phyloP scores from a whole-genome alignment of 2,113 vertebrate species.

The Planiliza haematocheilus region DNA sequence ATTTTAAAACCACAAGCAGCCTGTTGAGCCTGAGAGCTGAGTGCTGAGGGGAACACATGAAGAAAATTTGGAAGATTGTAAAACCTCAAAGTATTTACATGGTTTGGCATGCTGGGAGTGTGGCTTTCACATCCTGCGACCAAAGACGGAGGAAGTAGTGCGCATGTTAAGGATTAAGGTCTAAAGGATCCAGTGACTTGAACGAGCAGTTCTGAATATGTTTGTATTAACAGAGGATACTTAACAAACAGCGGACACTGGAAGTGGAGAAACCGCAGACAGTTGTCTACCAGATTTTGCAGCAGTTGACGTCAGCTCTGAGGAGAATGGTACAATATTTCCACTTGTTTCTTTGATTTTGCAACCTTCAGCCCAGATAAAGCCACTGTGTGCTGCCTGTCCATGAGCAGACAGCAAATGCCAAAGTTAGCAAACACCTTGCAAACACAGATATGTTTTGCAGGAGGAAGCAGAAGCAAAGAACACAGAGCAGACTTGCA shows the following conservation, averaged over 20 bases:
- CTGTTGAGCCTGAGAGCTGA: neutral
- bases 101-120: constrained; percentile 4
- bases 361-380: neutral
- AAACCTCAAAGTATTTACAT: constrained; percentile 19
- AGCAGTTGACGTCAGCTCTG: neutral
- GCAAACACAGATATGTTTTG: too few relatives aligned
- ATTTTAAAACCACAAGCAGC: constrained; percentile 12
- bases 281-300: neutral
- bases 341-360: neutral
- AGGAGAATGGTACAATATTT: neutral
- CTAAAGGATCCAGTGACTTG: neutral
- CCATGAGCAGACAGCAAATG: neutral
- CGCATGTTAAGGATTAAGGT: neutral
- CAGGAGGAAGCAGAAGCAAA: too few relatives aligned
- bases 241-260: neutral
- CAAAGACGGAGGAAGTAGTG: neutral
- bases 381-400: neutral
- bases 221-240: neutral
- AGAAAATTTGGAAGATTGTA: constrained; percentile 16
- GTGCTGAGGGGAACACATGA: neutral
- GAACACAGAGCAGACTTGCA: too few relatives aligned
- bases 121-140: constrained; percentile 8
- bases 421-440: neutral
- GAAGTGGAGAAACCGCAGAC: neutral
- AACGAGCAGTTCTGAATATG: neutral